phyloP scores from a whole-genome alignment of 2,113 vertebrate species.

The Corynorhinus townsendii region DNA sequence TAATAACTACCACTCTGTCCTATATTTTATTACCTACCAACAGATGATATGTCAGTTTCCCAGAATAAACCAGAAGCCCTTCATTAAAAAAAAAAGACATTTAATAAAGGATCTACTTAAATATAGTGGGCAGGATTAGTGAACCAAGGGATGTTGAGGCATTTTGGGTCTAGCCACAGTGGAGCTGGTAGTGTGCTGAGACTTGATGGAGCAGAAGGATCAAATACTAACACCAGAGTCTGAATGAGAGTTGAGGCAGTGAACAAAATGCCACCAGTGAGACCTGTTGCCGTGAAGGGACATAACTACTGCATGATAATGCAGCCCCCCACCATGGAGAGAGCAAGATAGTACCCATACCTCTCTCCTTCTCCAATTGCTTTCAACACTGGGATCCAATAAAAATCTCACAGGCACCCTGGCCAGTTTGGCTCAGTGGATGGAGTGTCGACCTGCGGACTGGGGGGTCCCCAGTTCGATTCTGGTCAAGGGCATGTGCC shows the following conservation, averaged over 20 bases:
- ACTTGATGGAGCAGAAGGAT: neutral
- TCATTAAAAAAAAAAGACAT: neutral
- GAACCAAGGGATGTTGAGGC: neutral
- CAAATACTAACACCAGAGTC: neutral
- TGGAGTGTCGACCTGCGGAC: no score
- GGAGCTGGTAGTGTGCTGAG: neutral
- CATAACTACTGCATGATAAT: neutral
- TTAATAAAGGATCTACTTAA: neutral
- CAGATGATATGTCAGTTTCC: neutral
- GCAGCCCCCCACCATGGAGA: neutral
- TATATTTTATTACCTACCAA: neutral
- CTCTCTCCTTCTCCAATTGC: neutral
- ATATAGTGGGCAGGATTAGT: neutral
- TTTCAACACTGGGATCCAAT: neutral
- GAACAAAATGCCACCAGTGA: neutral
- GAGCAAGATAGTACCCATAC: neutral
- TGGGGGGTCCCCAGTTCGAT: no score
- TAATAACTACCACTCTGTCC: neutral
- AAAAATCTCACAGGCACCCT: neutral
- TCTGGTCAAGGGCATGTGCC: no score
- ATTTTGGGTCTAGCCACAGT: neutral
- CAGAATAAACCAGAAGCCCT: neutral
- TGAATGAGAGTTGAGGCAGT: neutral
- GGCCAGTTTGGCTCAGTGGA: no score
- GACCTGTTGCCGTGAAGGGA: neutral